phyloP scores from a whole-genome alignment of 2,888 invertebrate species.

The Tipula lateralis region DNA sequence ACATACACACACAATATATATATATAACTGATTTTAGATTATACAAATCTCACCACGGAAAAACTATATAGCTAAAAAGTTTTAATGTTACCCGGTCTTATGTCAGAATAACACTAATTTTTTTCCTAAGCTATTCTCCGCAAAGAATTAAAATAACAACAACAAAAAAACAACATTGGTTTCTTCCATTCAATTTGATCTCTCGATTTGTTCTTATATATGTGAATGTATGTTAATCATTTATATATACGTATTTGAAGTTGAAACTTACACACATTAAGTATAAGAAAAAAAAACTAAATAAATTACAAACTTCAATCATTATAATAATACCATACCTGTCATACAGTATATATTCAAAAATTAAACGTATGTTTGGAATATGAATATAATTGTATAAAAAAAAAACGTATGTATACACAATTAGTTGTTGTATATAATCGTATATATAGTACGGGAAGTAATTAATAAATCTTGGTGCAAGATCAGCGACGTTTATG shows the following conservation, averaged over 20 bases:
- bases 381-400: constrained; percentile 26
- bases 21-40: neutral
- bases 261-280: constrained; percentile 13
- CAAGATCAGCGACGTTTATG: too few relatives aligned
- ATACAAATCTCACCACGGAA: neutral
- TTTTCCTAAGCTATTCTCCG: neutral
- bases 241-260: neutral
- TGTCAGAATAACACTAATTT: constrained; percentile 29
- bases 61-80: neutral
- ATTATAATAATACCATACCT: constrained; percentile 29
- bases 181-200: constrained; percentile 29
- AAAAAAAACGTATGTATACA: neutral
- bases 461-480: neutral
- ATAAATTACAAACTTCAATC: constrained; percentile 29
- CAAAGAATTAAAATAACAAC: constrained; percentile 5
- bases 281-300: constrained; percentile 12
- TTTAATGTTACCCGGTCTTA: constrained; percentile 28
- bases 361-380: constrained; percentile 24
- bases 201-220: constrained; percentile 20
- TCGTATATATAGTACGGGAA: neutral
- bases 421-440: neutral
- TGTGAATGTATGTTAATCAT: constrained; percentile 25
- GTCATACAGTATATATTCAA: constrained; percentile 26
- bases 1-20: too few relatives aligned
- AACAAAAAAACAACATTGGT: constrained; percentile 14